These are phyloP conservation scores for Mechanitis mazaeus DNA, from an alignment of 2,888 invertebrate genomes.

Conservation along the genomic window DNA sequence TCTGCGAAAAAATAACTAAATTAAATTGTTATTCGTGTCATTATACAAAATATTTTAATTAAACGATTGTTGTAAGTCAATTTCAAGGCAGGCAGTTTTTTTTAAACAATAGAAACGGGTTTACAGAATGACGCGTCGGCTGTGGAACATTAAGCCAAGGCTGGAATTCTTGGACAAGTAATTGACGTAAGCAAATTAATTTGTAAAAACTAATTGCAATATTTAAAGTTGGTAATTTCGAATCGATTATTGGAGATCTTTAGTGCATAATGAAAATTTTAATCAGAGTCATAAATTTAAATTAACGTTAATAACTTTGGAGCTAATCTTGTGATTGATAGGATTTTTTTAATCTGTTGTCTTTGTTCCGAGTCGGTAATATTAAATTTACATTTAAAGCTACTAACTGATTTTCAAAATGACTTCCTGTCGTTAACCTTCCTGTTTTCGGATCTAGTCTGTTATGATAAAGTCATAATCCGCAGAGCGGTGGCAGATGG, in stretches of 20 bases:
- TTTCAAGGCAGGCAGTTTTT: neutral
- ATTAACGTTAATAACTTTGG: too few species aligned
- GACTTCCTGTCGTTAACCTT: neutral
- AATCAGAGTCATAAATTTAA: neutral
- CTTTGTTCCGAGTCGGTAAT: neutral
- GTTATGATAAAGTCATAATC: slow-evolving; percentile 10
- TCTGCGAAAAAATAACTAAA: neutral
- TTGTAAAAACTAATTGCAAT: neutral
- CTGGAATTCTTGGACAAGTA: slow-evolving; percentile 2
- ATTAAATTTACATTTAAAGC: neutral
- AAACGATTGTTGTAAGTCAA: neutral
- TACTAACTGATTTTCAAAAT: neutral
- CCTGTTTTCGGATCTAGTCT: neutral
- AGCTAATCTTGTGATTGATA: neutral
- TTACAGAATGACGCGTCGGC: neutral
- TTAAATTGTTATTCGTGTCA: neutral
- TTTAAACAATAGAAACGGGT: neutral
- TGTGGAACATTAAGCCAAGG: slow-evolving; percentile 5
- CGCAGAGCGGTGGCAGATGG: slow-evolving; percentile 29
- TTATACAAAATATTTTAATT: neutral
- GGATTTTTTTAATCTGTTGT: neutral
- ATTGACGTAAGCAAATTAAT: slow-evolving; percentile 6
- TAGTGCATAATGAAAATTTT: neutral
- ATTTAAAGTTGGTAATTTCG: neutral
- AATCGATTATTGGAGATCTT: neutral